phyloP scores from a whole-genome alignment of 2,888 invertebrate species.

The Euzetes globulus region DNA sequence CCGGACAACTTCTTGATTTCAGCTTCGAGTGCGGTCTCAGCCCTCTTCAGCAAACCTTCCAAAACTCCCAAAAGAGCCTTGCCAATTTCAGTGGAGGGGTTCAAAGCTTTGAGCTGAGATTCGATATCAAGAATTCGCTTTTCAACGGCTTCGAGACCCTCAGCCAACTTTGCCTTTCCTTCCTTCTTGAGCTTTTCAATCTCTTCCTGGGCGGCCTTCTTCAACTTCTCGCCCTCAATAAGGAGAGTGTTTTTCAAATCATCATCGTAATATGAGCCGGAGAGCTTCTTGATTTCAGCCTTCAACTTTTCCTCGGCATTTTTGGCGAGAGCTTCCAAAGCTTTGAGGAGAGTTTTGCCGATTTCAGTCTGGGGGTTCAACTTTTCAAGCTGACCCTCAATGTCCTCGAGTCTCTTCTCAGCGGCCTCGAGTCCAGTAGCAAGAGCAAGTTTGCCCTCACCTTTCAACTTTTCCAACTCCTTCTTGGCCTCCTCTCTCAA shows the following conservation, averaged over 20 bases:
- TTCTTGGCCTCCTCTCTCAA: neutral
- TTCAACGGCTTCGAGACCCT: slow-evolving; percentile 1
- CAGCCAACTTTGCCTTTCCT: neutral
- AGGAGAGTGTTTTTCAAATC: neutral
- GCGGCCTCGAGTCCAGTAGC: neutral
- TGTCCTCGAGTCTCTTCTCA: slow-evolving; percentile 7
- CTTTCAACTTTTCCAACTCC: slow-evolving; percentile 10
- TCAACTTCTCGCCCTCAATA: neutral
- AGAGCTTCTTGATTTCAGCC: slow-evolving; percentile 22
- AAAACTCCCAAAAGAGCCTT: too few species aligned
- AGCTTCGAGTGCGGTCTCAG: too few species aligned
- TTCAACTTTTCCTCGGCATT: neutral
- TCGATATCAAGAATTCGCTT: neutral
- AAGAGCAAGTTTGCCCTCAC: slow-evolving; percentile 8
- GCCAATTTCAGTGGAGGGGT: slow-evolving; percentile 21
- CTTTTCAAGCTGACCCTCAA: slow-evolving; percentile 12
- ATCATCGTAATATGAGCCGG: neutral
- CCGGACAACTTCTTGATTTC: too few species aligned
- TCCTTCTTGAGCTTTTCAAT: neutral
- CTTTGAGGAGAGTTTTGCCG: neutral
- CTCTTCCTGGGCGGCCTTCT: neutral
- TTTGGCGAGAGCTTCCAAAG: slow-evolving; percentile 1
- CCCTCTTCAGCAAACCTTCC: too few species aligned
- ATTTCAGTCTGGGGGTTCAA: slow-evolving; percentile 14
- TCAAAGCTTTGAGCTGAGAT: neutral